A percentile compares a stretch with the other conserved stretches of the same genome.
phyloP scores from a whole-genome alignment of 2,113 vertebrate genomes.

The Microcebus ravelobensis region DNA sequence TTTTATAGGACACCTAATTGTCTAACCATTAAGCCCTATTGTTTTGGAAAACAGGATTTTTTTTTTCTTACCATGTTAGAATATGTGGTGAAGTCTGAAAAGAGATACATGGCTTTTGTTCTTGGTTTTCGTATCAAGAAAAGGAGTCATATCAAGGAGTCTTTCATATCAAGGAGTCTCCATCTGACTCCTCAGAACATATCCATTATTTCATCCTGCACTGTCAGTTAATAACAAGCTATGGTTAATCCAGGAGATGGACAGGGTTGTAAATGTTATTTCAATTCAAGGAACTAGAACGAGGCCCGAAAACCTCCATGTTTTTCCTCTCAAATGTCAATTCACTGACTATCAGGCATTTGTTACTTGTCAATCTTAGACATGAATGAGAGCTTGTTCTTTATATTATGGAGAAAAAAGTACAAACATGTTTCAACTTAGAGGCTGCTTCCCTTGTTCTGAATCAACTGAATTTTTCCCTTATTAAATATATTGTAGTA shows the following conservation, averaged over 20 bases:
- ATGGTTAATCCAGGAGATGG: background rate
- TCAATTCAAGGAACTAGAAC: conserved; percentile 7
- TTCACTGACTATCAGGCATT: background rate
- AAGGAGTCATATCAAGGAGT: too few relatives aligned
- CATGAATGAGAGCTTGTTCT: conserved; percentile 41
- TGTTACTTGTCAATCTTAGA: conserved; percentile 23
- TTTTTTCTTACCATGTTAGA: background rate
- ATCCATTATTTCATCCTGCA: background rate
- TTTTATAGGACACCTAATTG: background rate
- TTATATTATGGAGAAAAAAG: background rate
- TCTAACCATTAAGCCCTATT: background rate
- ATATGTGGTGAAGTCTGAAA: background rate
- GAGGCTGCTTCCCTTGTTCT: background rate
- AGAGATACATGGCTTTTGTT: background rate
- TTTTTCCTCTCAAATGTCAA: conserved; percentile 43
- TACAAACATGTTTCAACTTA: background rate
- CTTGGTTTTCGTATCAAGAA: background rate
- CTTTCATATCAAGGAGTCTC: background rate
- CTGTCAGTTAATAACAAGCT: background rate
- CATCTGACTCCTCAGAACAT: background rate
- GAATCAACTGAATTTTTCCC: conserved; percentile 34
- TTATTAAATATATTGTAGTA: background rate
- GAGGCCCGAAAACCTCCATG: background rate
- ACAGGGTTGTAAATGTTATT: background rate
- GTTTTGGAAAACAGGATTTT: background rate